Percentiles rank a stretch among this genome's conserved stretches.
phyloP scores from a whole-genome alignment of 2,797 vertebrate species.

The Coregonus suidteri region DNA sequence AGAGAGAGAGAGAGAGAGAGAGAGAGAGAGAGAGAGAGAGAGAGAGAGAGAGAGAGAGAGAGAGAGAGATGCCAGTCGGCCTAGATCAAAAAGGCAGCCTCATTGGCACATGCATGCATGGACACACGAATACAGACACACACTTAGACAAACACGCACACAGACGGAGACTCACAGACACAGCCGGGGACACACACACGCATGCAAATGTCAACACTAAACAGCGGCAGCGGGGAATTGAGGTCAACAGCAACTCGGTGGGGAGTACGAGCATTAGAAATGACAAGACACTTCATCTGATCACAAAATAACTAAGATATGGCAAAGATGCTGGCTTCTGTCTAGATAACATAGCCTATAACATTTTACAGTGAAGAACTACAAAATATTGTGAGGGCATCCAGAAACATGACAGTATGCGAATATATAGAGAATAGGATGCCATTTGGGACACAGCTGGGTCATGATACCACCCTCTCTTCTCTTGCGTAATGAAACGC shows the following conservation, averaged over 20 bases:
- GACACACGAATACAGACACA: not conserved
- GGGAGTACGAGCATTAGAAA: no score
- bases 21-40: no score
- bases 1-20: no score
- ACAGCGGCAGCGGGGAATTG: not conserved
- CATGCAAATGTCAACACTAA: not conserved
- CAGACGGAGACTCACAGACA: not conserved
- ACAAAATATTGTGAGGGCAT: not conserved
- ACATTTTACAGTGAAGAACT: not conserved
- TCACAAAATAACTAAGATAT: not conserved
- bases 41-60: not conserved
- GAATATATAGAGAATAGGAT: not conserved
- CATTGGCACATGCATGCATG: not conserved
- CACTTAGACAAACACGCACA: not conserved
- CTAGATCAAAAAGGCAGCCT: slow-evolving; percentile 31
- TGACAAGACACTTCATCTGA: not conserved
- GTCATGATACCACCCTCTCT: not conserved
- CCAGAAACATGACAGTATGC: not conserved
- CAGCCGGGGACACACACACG: not conserved
- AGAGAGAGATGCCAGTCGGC: slow-evolving; percentile 18
- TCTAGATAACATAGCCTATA: not conserved
- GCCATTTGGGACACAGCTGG: not conserved
- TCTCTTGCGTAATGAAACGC: not conserved
- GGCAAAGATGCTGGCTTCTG: not conserved
- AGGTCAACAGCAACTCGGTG: not conserved